A percentile compares a stretch with the other conserved stretches of the same genome.
Evolutionary conservation across 2,113 vertebrate species (phyloP).

Genomic region (Sebastes schlegelii): DNA sequence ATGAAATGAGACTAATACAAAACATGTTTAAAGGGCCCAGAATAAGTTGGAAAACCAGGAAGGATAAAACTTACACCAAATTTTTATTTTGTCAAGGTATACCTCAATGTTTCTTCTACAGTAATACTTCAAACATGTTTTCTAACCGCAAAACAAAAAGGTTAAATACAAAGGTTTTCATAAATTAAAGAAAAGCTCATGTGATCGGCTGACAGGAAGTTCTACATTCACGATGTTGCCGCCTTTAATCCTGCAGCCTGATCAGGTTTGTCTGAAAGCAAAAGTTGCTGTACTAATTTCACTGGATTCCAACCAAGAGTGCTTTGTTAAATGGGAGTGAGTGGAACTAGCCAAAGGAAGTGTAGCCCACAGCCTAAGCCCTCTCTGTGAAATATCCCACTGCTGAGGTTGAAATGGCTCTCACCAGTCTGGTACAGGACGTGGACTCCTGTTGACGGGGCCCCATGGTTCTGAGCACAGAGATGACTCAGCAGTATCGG

Average conservation of each 20-base stretch:
- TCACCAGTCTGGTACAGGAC: neutral
- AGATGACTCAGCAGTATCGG: too few relatives aligned
- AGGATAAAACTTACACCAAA: constrained; percentile 46
- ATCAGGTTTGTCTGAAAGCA: constrained; percentile 20
- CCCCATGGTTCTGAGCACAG: neutral
- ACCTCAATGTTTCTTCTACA: constrained; percentile 53
- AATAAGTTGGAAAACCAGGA: constrained; percentile 42
- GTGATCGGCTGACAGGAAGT: constrained; percentile 30
- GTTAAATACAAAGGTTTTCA: constrained; percentile 64
- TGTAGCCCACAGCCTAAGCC: neutral
- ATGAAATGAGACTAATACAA: neutral
- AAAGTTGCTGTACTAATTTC: neutral
- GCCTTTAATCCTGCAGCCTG: neutral
- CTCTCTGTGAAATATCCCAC: constrained; percentile 3
- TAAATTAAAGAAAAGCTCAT: constrained; percentile 59
- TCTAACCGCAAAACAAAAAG: constrained; percentile 29
- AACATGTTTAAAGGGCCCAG: neutral
- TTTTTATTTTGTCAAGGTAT: constrained; percentile 55
- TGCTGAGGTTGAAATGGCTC: neutral
- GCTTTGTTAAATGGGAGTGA: neutral
- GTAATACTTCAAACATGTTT: constrained; percentile 50
- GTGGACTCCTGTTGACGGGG: neutral
- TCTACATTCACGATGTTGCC: constrained; percentile 10
- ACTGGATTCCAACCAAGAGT: neutral
- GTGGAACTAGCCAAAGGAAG: neutral